phyloP scores from a whole-genome alignment of 2,113 vertebrate species.

The Anguilla rostrata region DNA sequence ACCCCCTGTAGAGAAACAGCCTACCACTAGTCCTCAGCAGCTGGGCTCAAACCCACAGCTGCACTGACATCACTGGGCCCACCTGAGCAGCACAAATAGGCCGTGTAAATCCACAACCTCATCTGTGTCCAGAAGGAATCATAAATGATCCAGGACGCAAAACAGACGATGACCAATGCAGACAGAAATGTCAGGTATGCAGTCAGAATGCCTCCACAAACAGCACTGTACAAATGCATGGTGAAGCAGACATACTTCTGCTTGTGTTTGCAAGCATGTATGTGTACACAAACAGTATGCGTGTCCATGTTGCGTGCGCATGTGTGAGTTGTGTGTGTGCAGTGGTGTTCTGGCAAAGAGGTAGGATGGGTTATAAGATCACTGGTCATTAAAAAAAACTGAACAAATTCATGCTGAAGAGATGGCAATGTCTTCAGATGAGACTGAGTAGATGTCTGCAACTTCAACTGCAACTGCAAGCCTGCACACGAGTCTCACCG shows the following conservation, averaged over 20 bases:
- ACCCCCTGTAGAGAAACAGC: background rate
- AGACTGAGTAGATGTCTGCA: background rate
- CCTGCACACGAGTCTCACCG: constrained; percentile 60
- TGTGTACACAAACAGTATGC: background rate
- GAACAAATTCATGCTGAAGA: background rate
- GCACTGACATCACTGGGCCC: constrained; percentile 20
- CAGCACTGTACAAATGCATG: background rate
- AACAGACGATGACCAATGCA: constrained; percentile 8
- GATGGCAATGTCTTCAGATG: background rate
- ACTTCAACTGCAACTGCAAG: too few species aligned
- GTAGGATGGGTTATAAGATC: background rate
- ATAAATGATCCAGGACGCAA: constrained; percentile 23
- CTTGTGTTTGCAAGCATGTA: background rate
- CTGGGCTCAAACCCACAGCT: constrained; percentile 17
- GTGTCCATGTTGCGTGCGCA: background rate
- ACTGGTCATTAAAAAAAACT: background rate
- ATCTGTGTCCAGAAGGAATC: constrained; percentile 16
- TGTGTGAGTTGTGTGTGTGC: background rate
- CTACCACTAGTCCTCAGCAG: background rate
- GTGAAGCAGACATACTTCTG: background rate
- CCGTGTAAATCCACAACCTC: constrained; percentile 10
- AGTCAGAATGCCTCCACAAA: background rate
- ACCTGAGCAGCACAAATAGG: background rate
- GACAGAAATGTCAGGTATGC: constrained; percentile 16
- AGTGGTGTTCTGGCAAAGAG: background rate